Evolutionary conservation across 1,140 invertebrate genomes (phyloP), one percentile per base, ranked within the genome.

Genomic region (Aphidius ervi): DNA sequence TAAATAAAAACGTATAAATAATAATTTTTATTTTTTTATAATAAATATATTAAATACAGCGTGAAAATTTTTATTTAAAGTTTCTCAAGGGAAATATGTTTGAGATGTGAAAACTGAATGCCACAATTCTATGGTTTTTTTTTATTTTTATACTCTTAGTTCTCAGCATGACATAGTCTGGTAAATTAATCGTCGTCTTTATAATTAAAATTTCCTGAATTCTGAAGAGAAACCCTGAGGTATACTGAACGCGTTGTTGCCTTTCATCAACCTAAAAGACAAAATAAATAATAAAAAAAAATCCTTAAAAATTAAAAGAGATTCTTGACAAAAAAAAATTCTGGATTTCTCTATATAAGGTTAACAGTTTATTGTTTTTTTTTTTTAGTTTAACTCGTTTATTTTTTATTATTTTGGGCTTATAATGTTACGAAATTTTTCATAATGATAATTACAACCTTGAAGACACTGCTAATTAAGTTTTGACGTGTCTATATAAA

Each of bases 71-170:
- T 31, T 31, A 31, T 31, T 31, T 31, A 31, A 31, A 31, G 2
- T 31, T 50, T 62, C 60, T 54, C 52, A 7, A 45, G 60, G 60
- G 60, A 62, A 62, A 62, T 62, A 62, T 54, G 55, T 10, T 57
- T 41, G 60, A 31, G 60, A 62, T 57, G 60, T 45, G 46, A 40
- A 57, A 41, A 9, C 46, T 46, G 60, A 53, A 59, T 57, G 46
- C 46, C 54, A 40, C n/a, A 54, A 54, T 45, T 50, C 40, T 39
- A n/a, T 9, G 16, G n/a, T 31, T 48, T 9, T 56, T 45, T 47
- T 42, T 40, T 41, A 48, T 20, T 41, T 20, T 5, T 54, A 52
- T 46, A 37, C 39, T n/a, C 9, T 20, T 9, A 46, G 6, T 42
- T 39, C 8, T 41, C 50, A 31, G n/a, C 49, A 16, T 54, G 41